Percentiles rank a stretch among this genome's conserved stretches.
Conservation (phyloP, 2,888 invertebrate genomes). For the Dryococelus australis region DNA sequence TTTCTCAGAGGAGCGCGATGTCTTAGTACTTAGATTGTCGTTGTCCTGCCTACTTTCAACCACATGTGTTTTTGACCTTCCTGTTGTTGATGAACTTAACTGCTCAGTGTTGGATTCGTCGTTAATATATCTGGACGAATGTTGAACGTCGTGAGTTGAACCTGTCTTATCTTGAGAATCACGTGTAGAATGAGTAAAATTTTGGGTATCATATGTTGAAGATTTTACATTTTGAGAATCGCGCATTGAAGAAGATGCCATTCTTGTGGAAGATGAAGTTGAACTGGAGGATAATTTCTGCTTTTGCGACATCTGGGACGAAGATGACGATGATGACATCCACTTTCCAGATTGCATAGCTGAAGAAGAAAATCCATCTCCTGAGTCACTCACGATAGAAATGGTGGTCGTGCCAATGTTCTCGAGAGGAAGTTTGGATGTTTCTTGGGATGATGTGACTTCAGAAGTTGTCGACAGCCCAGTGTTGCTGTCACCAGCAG, state of each 20-base stretch:
- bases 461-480: constrained; percentile 37
- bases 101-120: not conserved
- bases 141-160: not conserved
- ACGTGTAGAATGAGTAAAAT: not conserved
- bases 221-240: not conserved
- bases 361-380: not conserved
- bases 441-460: constrained; percentile 39
- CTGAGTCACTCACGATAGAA: not conserved
- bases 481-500: constrained; percentile 41
- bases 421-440: constrained; percentile 33
- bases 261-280: constrained; percentile 22
- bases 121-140: not conserved
- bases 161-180: not conserved
- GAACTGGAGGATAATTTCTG: not conserved
- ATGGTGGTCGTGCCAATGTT: not conserved
- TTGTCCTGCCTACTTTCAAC: constrained; percentile 25
- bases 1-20: not conserved
- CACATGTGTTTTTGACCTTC: not conserved
- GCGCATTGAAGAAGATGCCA: not conserved
- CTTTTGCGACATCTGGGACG: constrained; percentile 27
- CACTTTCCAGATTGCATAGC: constrained; percentile 30
- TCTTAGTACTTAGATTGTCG: constrained; percentile 19
- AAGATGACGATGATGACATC: constrained; percentile 39
- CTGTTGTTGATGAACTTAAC: not conserved
- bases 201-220: not conserved